Percentiles rank a stretch among this genome's conserved stretches.
These are phyloP conservation scores for Ancistrus triradiatus DNA, from an alignment of 2,113 vertebrate genomes.

Conservation along the genomic window DNA sequence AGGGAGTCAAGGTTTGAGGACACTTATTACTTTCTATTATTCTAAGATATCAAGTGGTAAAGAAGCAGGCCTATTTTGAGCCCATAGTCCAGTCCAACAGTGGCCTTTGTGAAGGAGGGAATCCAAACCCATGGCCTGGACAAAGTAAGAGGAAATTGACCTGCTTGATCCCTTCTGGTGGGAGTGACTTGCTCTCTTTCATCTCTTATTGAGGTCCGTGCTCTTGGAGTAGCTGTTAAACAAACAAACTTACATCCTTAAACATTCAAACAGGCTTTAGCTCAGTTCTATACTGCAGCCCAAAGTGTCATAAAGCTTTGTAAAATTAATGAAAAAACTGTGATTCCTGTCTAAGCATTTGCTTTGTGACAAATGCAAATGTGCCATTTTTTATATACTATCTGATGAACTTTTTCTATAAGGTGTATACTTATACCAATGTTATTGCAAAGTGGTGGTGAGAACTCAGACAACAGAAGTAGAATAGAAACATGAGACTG, in stretches of 20 bases:
- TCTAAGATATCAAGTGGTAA: constrained; percentile 69
- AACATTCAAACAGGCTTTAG: too few relatives aligned
- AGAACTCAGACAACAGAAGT: constrained; percentile 50
- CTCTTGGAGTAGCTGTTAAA: constrained; percentile 70
- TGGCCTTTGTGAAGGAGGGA: constrained; percentile 69
- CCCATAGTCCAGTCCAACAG: constrained; percentile 61
- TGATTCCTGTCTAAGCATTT: constrained; percentile 17
- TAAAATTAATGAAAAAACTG: not conserved
- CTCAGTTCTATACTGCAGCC: too few relatives aligned
- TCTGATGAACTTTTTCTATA: constrained; percentile 18
- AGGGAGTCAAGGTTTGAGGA: constrained; percentile 69
- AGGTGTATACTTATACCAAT: constrained; percentile 11
- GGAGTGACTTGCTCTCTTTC: constrained; percentile 64
- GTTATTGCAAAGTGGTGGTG: constrained; percentile 27
- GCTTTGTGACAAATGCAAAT: constrained; percentile 14
- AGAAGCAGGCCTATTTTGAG: constrained; percentile 56
- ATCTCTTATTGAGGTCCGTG: constrained; percentile 66
- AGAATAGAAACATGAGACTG: constrained; percentile 67
- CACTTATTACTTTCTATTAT: constrained; percentile 72
- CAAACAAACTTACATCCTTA: constrained; percentile 72
- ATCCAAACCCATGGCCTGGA: constrained; percentile 69
- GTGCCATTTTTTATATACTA: too few relatives aligned
- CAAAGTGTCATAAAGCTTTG: constrained; percentile 40
- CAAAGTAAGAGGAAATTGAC: constrained; percentile 76
- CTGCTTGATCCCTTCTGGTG: constrained; percentile 70